phyloP scores from a whole-genome alignment of 2,113 vertebrate species.

The Oreotrochilus melanogaster region DNA sequence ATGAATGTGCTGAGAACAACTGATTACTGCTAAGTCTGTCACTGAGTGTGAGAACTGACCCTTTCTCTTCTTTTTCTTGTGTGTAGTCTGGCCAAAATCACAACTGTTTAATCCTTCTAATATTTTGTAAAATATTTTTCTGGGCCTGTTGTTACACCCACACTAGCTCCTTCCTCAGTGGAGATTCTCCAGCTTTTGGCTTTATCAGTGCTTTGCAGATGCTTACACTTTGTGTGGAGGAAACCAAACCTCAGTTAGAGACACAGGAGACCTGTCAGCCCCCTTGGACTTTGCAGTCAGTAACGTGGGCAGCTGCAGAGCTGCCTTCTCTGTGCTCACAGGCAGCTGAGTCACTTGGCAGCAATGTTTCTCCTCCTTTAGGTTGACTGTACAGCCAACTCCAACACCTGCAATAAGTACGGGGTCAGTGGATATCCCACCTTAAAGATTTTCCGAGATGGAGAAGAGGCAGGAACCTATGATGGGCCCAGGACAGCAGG shows the following conservation, averaged over 20 bases:
- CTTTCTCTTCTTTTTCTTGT: background rate
- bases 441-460: constrained; percentile 94
- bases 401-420: constrained; percentile 92
- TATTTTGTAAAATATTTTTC: background rate
- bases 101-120: background rate
- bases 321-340: fast-evolving
- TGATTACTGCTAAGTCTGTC: background rate
- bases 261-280: background rate
- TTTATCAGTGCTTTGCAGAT: background rate
- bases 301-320: background rate
- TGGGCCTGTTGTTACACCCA: fast-evolving
- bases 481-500: constrained; percentile 95
- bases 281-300: too few species aligned
- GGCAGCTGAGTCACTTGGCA: fast-evolving
- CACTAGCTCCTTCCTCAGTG: background rate
- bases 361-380: constrained; percentile 45
- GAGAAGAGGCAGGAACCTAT: constrained; percentile 92
- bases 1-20: background rate
- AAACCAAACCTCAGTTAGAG: background rate
- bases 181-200: background rate
- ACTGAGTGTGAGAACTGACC: background rate
- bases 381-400: constrained; percentile 95
- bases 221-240: background rate
- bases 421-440: constrained; percentile 97
- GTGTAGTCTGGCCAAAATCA: background rate